phyloP scores from a whole-genome alignment of 2,113 vertebrate species.

The Telmatochromis brichardi region DNA sequence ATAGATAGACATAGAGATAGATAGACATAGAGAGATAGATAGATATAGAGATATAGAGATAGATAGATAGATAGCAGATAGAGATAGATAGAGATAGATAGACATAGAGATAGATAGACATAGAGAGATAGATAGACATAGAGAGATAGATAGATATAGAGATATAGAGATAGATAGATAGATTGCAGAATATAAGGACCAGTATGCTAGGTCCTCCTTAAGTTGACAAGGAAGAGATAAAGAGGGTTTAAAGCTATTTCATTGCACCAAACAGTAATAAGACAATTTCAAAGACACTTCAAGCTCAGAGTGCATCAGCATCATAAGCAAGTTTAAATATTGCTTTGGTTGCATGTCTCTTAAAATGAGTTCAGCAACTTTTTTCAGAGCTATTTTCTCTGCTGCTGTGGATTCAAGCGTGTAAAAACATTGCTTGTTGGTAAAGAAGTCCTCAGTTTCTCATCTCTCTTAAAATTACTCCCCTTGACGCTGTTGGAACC shows the following conservation, averaged over 20 bases:
- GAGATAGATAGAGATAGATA: no score
- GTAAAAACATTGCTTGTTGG: neutral
- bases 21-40: accelerated
- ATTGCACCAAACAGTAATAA: neutral
- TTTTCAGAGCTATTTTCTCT: neutral
- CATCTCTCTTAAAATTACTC: neutral
- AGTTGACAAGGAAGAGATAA: neutral
- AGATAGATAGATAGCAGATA: no score
- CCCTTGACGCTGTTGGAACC: neutral
- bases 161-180: accelerated
- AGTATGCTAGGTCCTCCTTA: neutral
- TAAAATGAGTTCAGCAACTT: neutral
- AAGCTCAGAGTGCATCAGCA: neutral
- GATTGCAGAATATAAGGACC: neutral
- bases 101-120: no score
- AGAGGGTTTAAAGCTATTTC: neutral
- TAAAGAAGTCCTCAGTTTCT: neutral
- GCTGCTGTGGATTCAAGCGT: neutral
- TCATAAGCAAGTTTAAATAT: neutral
- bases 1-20: accelerated
- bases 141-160: accelerated
- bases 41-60: no score
- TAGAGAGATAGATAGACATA: no score
- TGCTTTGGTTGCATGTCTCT: neutral
- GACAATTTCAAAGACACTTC: neutral